Percentiles rank a stretch among this genome's conserved stretches.
Evolutionary conservation across 2,797 vertebrate genomes (phyloP).

Genomic region (Muscicapa striata): DNA sequence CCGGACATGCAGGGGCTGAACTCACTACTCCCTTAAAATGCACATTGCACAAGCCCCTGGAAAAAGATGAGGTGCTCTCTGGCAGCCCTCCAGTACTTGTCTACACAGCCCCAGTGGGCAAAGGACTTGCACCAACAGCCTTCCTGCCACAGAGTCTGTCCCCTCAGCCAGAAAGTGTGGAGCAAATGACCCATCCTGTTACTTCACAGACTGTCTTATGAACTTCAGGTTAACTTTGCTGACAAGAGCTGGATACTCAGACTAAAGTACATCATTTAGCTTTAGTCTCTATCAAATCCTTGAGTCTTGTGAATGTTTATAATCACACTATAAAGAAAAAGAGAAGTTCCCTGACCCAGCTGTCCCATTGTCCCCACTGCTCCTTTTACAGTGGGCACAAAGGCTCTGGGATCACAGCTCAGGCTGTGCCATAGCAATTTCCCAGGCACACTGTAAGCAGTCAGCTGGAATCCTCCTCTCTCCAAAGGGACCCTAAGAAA

Average conservation of each 20-base stretch:
- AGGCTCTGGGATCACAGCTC: background rate
- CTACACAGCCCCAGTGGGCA: background rate
- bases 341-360: background rate
- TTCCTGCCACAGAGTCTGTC: background rate
- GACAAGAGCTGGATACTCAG: background rate
- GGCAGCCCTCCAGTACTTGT: fast-evolving
- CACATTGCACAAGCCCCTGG: background rate
- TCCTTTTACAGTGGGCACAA: background rate
- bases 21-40: background rate
- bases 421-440: background rate
- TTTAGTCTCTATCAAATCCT: background rate
- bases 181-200: background rate
- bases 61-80: background rate
- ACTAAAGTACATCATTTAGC: background rate
- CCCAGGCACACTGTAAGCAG: background rate
- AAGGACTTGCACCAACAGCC: background rate
- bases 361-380: background rate
- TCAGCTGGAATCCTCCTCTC: background rate
- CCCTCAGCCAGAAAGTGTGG: fast-evolving
- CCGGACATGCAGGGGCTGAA: background rate
- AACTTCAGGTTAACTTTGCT: background rate
- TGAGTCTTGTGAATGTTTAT: background rate
- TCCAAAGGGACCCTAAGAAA: background rate
- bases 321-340: background rate
- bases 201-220: fast-evolving